phyloP scores from a whole-genome alignment of 2,797 vertebrate genomes.

The Menidia menidia region DNA sequence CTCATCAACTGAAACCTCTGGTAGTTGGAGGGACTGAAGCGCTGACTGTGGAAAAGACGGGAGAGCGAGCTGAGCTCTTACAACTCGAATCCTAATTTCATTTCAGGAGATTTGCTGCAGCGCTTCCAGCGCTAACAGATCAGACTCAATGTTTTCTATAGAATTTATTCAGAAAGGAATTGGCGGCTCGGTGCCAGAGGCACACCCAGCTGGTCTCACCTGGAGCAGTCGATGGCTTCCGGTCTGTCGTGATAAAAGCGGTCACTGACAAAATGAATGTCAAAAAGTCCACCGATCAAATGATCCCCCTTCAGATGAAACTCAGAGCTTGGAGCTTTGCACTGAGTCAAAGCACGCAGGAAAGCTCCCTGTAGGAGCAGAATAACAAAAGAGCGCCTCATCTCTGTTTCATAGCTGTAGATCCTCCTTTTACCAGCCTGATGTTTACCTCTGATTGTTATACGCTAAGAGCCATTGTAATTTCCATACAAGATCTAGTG shows the following conservation, averaged over 20 bases:
- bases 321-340: conserved; percentile 40
- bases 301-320: conserved; percentile 77
- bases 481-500: too few relatives aligned
- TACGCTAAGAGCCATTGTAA: too few relatives aligned
- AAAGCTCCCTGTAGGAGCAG: conserved; percentile 49
- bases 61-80: background rate
- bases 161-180: background rate
- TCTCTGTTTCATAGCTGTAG: conserved; percentile 48
- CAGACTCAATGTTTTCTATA: background rate
- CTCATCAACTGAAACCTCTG: conserved; percentile 84
- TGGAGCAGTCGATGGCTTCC: conserved; percentile 62
- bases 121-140: background rate
- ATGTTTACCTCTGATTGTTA: background rate
- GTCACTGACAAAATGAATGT: conserved; percentile 55
- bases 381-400: conserved; percentile 36
- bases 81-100: accelerated
- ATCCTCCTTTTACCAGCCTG: too few relatives aligned
- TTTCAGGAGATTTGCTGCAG: background rate
- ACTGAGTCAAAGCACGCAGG: conserved; percentile 5
- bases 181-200: too few relatives aligned
- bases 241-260: conserved; percentile 38
- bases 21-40: conserved; percentile 69
- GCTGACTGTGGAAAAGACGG: conserved; percentile 53
- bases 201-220: conserved; percentile 53
- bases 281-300: conserved; percentile 79